phyloP scores from a whole-genome alignment of 2,797 vertebrate genomes.

The Gymnoscopelus microlampas region DNA sequence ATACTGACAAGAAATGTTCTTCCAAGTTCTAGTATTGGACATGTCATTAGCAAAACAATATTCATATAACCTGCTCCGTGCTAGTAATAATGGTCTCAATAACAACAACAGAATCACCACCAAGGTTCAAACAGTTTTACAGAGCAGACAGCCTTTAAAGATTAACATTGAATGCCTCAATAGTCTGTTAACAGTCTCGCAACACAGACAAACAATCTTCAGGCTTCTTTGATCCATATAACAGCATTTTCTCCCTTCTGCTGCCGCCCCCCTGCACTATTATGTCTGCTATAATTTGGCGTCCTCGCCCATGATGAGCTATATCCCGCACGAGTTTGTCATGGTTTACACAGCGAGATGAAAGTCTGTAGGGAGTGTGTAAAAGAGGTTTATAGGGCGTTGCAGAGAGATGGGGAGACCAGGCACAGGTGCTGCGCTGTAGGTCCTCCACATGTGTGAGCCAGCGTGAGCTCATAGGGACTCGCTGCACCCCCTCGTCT shows the following conservation, averaged over 20 bases:
- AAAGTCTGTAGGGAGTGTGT: conserved; percentile 52
- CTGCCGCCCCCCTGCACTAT: conserved; percentile 9
- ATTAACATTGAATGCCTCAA: conserved; percentile 26
- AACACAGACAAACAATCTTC: not conserved
- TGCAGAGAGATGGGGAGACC: not conserved
- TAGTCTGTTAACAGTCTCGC: conserved; percentile 24
- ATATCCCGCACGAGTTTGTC: conserved; percentile 27
- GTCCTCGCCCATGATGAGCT: conserved; percentile 31
- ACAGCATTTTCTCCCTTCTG: not conserved
- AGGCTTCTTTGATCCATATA: not conserved
- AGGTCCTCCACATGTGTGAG: conserved; percentile 32
- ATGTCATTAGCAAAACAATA: conserved; percentile 23
- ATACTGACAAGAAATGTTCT: conserved; percentile 19
- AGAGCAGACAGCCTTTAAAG: conserved; percentile 42
- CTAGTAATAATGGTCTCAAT: conserved; percentile 39
- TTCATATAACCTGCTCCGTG: conserved; percentile 21
- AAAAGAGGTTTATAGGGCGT: conserved; percentile 46
- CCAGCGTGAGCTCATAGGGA: not conserved
- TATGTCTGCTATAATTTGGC: not conserved
- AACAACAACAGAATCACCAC: conserved; percentile 42
- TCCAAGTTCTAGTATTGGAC: conserved; percentile 18
- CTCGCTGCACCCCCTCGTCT: not conserved
- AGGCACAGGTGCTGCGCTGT: conserved; percentile 41
- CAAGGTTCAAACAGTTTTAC: conserved; percentile 11
- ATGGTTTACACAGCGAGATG: conserved; percentile 44